Evolutionary conservation across 2,888 invertebrate genomes (phyloP), one percentile per base, ranked within the genome.

Genomic region (Silvanus unidentatus): DNA sequence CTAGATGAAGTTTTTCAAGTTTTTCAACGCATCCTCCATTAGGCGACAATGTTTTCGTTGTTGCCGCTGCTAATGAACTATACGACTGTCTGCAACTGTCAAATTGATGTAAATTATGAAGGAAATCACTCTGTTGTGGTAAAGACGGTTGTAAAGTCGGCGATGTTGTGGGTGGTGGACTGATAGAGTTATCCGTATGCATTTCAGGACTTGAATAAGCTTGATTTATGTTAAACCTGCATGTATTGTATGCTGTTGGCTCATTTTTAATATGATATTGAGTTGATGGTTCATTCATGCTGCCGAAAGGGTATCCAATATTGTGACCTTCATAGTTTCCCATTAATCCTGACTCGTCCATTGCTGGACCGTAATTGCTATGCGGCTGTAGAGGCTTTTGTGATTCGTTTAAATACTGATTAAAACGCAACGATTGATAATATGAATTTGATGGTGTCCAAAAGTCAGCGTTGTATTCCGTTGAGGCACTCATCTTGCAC

Each of bases 401-500:
- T 16, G 39, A 12, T n/a, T 58, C 53, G 47, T 49, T 51, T 39
- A 42, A 43, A 40, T 47, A 50, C 16, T 53, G 49, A 28, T 52
- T 50, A 11, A 47, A 37, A 36, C 47, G 38, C n/a, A 32, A 32
- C n/a, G 32, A n/a, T n/a, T 32, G 32, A 32, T 32, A 32, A 32
- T 32, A 32, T 12, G n/a, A n/a, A 32, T 12, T 22, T 22, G 22
- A 5, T 22, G 22, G 3, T 22, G 22, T 32, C 32, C 32, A 32
- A 32, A 32, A 32, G n/a, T 32, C 32, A 12, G 5, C n/a, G n/a
- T 28, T 53, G 49, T 58, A 63, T 42, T 64, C 60, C 27, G 66
- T 62, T 2, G 67, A 64, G 13, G 66, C 64, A 61, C 69, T 69
- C 70, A 70, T 70, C 43, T 50, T 57, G 28, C 28, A 14, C 28